Evolutionary conservation across 2,888 invertebrate species (phyloP), one percentile per base, ranked within the genome.

Genomic region (Phragmatobia fuliginosa): DNA sequence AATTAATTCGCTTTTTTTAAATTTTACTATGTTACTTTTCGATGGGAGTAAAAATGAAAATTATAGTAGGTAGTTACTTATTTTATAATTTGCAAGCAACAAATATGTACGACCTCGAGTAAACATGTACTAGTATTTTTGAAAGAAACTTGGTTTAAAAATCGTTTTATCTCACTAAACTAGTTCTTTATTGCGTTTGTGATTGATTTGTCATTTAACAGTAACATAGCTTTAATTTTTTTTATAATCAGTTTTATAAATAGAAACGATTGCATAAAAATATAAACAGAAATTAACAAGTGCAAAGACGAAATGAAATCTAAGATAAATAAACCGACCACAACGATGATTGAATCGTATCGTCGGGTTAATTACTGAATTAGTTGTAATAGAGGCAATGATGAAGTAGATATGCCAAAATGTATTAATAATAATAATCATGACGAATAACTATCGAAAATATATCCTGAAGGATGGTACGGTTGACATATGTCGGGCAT

Each of bases 331-430:
- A 49, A 31, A 58, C 21, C 18, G 59, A 32, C 62, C 32, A 49
- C 75, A 67, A 61, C 62, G 67, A 63, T 71, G 65, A 66, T 71
- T 76, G 69, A 64, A 33, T 45, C 65, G 59, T 32, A n/a, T 28
- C 14, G 31, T 16, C 31, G 28, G 32, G 62, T 32, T 78, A 73
- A 76, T 76, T 60, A 63, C 63, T 32, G 62, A 78, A 78, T 78
- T 31, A 59, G 41, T 21, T 41, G 28, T 8, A 25, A 18, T 62
- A 38, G 61, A 38, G 28, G 38, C 25, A 10, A 28, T 8, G n/a
- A 60, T 1, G 6, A 14, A 33, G 60, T 60, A 66, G 66, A 60
- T 10, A 10, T 45, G 66, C 18, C n/a, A 31, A 28, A n/a, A n/a
- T n/a, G n/a, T n/a, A n/a, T n/a, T n/a, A n/a, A n/a, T n/a, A n/a